Evolutionary conservation across 2,888 invertebrate species (phyloP).

Genomic region (Rhagophthalmus giganteus): DNA sequence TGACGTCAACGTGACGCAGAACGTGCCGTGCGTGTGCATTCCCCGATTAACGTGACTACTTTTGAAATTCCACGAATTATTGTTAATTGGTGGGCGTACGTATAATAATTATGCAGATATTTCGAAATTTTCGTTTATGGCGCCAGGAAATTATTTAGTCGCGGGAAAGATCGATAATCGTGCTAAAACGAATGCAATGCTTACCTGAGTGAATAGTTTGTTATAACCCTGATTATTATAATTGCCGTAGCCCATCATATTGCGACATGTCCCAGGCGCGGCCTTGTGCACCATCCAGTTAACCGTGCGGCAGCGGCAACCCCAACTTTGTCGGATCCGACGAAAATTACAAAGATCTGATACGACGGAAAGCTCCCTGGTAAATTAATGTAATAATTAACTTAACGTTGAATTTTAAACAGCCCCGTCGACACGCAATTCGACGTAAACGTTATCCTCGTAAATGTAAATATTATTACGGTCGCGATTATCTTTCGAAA

Average conservation of each 20-base stretch:
- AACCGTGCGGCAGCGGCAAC: constrained; percentile 34
- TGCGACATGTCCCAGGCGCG: constrained; percentile 63
- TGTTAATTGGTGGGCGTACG: constrained; percentile 17
- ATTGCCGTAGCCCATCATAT: constrained; percentile 78
- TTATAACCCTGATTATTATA: constrained; percentile 75
- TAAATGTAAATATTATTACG: too few relatives aligned
- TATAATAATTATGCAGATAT: constrained; percentile 27
- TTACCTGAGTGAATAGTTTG: constrained; percentile 82
- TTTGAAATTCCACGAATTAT: constrained; percentile 29
- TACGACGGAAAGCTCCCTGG: constrained; percentile 2
- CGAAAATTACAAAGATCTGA: too few relatives aligned
- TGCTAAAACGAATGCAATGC: constrained; percentile 14
- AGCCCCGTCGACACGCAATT: constrained; percentile 11
- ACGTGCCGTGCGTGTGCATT: constrained; percentile 31
- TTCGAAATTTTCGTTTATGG: constrained; percentile 11
- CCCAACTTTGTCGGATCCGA: too few relatives aligned
- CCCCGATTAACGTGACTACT: constrained; percentile 29
- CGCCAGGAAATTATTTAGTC: constrained; percentile 5
- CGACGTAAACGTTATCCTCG: too few relatives aligned
- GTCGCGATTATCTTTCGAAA: too few relatives aligned
- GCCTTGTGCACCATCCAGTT: constrained; percentile 50
- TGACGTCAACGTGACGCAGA: constrained; percentile 43
- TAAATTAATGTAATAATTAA: constrained; percentile 9
- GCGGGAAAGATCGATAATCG: neutral
- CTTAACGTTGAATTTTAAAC: constrained; percentile 11